These are phyloP conservation scores for Saxidomus purpurata DNA, from an alignment of 1,140 invertebrate species.

Conservation along the genomic window DNA sequence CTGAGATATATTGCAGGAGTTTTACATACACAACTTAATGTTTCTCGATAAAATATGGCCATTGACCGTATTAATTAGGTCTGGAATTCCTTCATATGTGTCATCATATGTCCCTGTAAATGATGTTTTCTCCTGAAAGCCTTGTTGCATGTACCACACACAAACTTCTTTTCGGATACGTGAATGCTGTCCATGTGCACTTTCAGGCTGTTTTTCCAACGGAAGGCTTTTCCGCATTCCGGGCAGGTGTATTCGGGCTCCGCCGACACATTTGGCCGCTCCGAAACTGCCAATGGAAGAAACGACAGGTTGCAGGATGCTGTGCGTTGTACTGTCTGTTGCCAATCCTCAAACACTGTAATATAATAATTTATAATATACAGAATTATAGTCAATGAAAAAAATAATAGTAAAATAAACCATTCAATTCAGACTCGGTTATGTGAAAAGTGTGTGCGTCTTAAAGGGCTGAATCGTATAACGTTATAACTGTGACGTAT, in stretches of 20 bases:
- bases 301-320: background rate
- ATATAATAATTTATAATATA: too few species aligned
- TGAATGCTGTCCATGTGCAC: conserved; percentile 14
- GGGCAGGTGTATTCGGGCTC: background rate
- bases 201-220: background rate
- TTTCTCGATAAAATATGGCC: too few species aligned
- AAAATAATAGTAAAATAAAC: too few species aligned
- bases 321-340: background rate
- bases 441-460: too few species aligned
- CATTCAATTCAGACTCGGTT: too few species aligned
- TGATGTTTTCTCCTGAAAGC: conserved; percentile 29
- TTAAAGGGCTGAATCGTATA: too few species aligned
- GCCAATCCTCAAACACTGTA: background rate
- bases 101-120: conserved; percentile 36
- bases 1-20: too few species aligned
- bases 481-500: too few species aligned
- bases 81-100: background rate
- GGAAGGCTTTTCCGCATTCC: conserved; percentile 5
- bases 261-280: background rate
- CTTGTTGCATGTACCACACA: background rate
- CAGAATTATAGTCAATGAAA: too few species aligned
- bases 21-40: too few species aligned
- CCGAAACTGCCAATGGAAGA: background rate
- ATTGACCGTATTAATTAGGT: too few species aligned
- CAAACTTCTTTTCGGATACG: background rate